Evolutionary conservation across 2,797 vertebrate genomes (phyloP), one percentile per base, ranked within the genome.

Genomic region (Epinephelus malabaricus): DNA sequence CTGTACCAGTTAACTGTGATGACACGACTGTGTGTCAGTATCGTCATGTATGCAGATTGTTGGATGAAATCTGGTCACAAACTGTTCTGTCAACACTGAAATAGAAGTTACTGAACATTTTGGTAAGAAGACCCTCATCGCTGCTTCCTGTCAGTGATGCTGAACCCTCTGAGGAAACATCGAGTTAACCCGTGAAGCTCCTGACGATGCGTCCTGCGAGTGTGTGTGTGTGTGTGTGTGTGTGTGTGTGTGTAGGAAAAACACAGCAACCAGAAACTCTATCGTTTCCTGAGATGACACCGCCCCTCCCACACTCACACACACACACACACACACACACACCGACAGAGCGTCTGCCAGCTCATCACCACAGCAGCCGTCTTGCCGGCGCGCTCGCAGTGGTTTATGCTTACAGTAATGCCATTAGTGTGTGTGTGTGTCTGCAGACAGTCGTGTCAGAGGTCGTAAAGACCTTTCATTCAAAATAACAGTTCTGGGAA

Each of bases 351-450:
- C 83, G 92, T 93, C 92, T 94, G 90, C 92, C 78, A 87, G 85
- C 90, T 94, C 89, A 93, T 94, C 93, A 93, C 88, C 92, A 87
- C 89, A 89, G 91, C 84, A 93, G 93, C 85, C 90, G 88, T 87
- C 88, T 75, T 87, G 90, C 82, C 85, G 91, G 92, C 80, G 64
- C 65, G 19, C 87, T 78, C 55, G 69, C 84, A 88, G 88, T 49
- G 92, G 92, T 93, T 92, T 92, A 89, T 91, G 82, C 88, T 93
- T 94, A 94, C 94, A 92, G 92, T 94, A 93, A 94, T 92, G 88
- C 90, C 90, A 92, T 93, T 93, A 93, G 86, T 53, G 63, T 78
- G 81, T 73, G 71, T 77, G 83, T 61, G 51, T 46, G 25, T 75
- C 25, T 56, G 79, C 43, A 82, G 76, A 81, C 86, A 85, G 85